Conservation (phyloP, 2,797 vertebrate genomes). For the Gymnothorax reevesii region DNA sequence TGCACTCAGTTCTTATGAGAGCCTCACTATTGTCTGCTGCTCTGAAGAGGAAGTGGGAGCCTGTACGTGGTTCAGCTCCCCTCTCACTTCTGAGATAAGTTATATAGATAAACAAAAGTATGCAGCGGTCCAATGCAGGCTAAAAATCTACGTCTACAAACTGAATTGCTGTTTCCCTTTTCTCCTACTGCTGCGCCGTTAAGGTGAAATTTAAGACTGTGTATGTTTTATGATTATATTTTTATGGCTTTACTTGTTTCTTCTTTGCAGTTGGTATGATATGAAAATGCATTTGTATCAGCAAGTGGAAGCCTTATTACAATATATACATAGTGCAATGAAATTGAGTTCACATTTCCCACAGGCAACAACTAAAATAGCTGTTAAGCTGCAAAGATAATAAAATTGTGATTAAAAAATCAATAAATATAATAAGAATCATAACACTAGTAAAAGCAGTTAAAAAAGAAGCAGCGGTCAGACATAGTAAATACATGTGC, state of each 20-base stretch:
- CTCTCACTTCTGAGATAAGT: background rate
- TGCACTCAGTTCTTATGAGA: background rate
- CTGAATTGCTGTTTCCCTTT: background rate
- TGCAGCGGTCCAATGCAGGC: background rate
- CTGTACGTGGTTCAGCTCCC: background rate
- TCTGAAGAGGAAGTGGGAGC: background rate
- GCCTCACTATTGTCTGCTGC: background rate
- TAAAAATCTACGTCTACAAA: background rate
- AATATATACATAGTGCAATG: no score
- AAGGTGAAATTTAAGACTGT: background rate
- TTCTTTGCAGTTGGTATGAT: background rate
- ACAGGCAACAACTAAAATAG: no score
- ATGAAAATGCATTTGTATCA: no score
- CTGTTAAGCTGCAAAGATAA: no score
- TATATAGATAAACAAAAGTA: background rate
- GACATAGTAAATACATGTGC: no score
- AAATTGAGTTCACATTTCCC: no score
- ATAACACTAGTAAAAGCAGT: no score
- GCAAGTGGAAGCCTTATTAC: no score
- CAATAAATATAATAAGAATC: no score
- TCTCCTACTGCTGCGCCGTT: background rate
- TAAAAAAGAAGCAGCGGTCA: no score
- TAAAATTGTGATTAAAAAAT: no score
- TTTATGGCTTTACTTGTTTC: background rate
- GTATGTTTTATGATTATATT: background rate